Percentiles rank a stretch among this genome's conserved stretches.
Conservation (phyloP, 2,797 vertebrate genomes). For the Amniataba percoides region DNA sequence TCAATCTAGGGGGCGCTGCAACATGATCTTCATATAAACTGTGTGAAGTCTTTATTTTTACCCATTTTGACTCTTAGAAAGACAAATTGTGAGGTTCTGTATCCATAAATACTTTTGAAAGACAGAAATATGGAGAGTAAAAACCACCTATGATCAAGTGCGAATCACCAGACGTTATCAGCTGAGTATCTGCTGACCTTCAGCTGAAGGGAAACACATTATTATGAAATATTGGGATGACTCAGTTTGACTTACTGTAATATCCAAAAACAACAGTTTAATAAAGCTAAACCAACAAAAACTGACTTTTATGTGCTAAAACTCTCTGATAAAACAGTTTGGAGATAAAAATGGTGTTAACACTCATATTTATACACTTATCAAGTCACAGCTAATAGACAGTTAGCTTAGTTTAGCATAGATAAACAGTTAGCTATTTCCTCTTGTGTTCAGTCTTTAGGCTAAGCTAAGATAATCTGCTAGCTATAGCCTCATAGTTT, state of each 20-base stretch:
- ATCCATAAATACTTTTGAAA: too few species aligned
- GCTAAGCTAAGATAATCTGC: neutral
- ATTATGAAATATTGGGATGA: constrained; percentile 52
- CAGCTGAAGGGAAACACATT: constrained; percentile 14
- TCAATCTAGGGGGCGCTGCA: constrained; percentile 14
- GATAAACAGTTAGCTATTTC: neutral
- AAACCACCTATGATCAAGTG: constrained; percentile 17
- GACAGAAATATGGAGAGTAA: neutral
- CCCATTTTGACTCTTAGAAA: neutral
- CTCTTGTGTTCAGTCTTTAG: neutral
- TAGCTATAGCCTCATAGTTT: neutral
- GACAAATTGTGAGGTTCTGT: too few species aligned
- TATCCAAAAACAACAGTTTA: neutral
- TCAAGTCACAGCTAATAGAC: neutral
- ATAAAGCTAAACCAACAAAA: neutral
- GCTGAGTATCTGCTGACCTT: constrained; percentile 58
- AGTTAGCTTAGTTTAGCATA: neutral
- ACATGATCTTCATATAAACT: neutral
- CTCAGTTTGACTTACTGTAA: constrained; percentile 7
- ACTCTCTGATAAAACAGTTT: neutral
- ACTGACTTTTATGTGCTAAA: neutral
- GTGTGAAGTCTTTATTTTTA: neutral
- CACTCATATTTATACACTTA: neutral
- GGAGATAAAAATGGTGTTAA: neutral
- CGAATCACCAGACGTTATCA: constrained; percentile 44